Base-by-base conservation (phyloP, 1,140 invertebrate genomes). In the Brachionus calyciflorus region DNA sequence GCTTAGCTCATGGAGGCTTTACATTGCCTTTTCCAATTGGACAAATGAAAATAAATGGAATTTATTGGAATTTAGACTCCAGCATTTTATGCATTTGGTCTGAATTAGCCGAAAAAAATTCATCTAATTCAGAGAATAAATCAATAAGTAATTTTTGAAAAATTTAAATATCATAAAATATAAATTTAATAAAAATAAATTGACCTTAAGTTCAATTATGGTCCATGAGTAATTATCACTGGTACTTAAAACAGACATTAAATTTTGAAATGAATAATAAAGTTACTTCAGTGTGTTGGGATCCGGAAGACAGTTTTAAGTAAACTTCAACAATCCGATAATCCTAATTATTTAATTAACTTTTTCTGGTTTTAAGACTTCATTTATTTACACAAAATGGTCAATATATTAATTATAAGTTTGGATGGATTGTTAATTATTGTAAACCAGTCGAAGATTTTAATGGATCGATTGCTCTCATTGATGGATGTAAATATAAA, bases 141-240 rank as follows among this genome's bases (percentile, higher is more conserved):
- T 65, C 57, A 40, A 40, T 24, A 37, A 30, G 57, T 63, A 63
- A n/a, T n/a, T 7, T 17, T 41, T 4, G 40, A 41, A 37, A 17
- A 17, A 40, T 7, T 40, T 55, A 55, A 7, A 55, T 26, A 28
- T 40, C 21, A 37, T 17, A 21, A 21, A 51, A 17, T 40, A 30
- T 40, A 37, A 55, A 55, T 63, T 30, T 6, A 17, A 17, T 19
- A 63, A 63, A n/a, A n/a, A n/a, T n/a, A n/a, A n/a, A n/a, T n/a
- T n/a, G n/a, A n/a, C n/a, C 12, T 37, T 73, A 21, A 81, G 81
- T 95, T 40, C 89, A 93, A 79, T 82, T 96, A 0, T 96, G 91
- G 87, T 91, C 90, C 5, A 88, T 89, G 55, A 88, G 88, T 24
- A 96, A 96, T 86, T 94, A 93, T 81, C 90, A 94, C 81, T 96